Percentiles rank a stretch among this genome's conserved stretches.
These are phyloP conservation scores for Ochlodes sylvanus DNA, from an alignment of 2,888 invertebrate species.

Conservation along the genomic window DNA sequence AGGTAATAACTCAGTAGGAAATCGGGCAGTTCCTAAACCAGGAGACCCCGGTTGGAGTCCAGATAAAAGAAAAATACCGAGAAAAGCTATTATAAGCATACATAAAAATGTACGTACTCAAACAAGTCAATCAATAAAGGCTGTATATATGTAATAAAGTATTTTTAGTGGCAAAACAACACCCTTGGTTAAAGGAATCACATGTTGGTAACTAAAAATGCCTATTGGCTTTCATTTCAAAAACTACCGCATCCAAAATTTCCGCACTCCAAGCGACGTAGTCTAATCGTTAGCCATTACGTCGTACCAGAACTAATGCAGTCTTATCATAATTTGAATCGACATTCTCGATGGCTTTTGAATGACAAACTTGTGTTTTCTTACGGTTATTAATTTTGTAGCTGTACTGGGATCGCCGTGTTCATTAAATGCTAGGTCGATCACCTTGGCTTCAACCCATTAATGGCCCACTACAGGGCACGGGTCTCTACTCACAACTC, in stretches of 20 bases:
- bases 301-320: slow-evolving; percentile 83
- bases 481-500: no score
- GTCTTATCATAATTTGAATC: slow-evolving; percentile 84
- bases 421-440: slow-evolving; percentile 38
- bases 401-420: slow-evolving; percentile 54
- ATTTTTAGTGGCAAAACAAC: no score
- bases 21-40: no score
- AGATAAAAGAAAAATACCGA: no score
- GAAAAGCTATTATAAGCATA: no score
- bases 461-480: neutral
- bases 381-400: slow-evolving; percentile 82
- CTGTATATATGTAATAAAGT: no score
- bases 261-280: slow-evolving; percentile 52
- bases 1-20: no score
- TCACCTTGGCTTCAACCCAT: slow-evolving; percentile 28
- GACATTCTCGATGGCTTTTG: slow-evolving; percentile 79
- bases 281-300: slow-evolving; percentile 77
- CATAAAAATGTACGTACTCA: no score
- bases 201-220: no score
- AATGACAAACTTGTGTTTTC: slow-evolving; percentile 82
- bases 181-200: no score
- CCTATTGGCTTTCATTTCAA: neutral
- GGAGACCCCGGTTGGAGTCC: no score
- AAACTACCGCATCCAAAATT: slow-evolving; percentile 57
- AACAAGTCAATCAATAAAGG: no score